A percentile compares a stretch with the other conserved stretches of the same genome.
Evolutionary conservation across 1,140 invertebrate genomes (phyloP).

Genomic region (Eubasilissa regina): DNA sequence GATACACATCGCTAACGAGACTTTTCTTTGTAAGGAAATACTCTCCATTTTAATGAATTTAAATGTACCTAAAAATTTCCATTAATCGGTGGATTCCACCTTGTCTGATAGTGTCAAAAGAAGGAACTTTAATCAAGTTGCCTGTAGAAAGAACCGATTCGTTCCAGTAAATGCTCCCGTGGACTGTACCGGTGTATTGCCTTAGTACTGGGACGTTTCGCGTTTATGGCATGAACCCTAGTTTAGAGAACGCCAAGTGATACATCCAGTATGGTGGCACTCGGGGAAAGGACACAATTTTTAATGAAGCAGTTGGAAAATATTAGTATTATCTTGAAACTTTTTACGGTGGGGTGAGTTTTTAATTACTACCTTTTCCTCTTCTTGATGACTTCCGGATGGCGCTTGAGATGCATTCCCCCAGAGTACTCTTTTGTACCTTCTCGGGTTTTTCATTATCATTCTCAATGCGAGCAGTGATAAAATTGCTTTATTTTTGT

Average conservation of each 20-base stretch:
- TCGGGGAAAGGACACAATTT: background rate
- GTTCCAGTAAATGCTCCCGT: slow-evolving; percentile 39
- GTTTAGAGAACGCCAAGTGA: background rate
- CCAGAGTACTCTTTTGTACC: slow-evolving; percentile 39
- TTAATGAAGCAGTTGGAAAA: background rate
- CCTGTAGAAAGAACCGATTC: slow-evolving; percentile 41
- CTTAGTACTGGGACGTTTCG: slow-evolving; percentile 28
- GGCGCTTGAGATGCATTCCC: slow-evolving; percentile 37
- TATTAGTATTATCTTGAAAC: background rate
- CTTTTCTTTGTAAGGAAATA: background rate
- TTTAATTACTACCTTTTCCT: slow-evolving; percentile 26
- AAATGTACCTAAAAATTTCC: slow-evolving; percentile 7
- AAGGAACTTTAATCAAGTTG: slow-evolving; percentile 36
- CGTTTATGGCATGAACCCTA: slow-evolving; percentile 24
- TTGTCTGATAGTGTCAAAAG: slow-evolving; percentile 39
- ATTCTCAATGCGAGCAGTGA: slow-evolving; percentile 40
- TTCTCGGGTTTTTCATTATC: slow-evolving; percentile 40
- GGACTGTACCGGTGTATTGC: slow-evolving; percentile 17
- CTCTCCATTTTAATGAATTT: slow-evolving; percentile 2
- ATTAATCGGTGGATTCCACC: slow-evolving; percentile 26
- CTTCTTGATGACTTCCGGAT: background rate
- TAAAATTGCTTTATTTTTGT: slow-evolving; percentile 43
- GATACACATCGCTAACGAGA: background rate
- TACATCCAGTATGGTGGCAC: slow-evolving; percentile 15
- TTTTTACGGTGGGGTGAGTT: background rate